Conservation (phyloP, 2,113 vertebrate species). For the Gambusia holbrooki region DNA sequence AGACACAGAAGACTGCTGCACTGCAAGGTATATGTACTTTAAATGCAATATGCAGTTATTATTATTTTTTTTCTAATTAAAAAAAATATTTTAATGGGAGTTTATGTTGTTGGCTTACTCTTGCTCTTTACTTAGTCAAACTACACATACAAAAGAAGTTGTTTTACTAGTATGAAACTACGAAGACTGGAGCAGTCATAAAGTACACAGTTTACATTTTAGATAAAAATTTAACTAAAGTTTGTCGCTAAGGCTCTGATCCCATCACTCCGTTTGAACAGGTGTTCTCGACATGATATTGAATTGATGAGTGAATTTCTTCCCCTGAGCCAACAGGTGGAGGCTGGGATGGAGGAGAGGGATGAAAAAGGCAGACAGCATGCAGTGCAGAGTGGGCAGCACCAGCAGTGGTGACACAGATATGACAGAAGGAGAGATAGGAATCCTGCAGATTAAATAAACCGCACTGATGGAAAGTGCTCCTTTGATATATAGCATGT, state of each 20-base stretch:
- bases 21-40: conserved; percentile 25
- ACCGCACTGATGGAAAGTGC: not conserved
- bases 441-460: not conserved
- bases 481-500: not conserved
- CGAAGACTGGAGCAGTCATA: not conserved
- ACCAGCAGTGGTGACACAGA: not conserved
- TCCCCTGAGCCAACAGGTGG: not conserved
- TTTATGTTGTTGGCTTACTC: not conserved
- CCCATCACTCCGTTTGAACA: not conserved
- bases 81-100: not conserved
- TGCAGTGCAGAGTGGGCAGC: not conserved
- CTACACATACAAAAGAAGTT: not conserved
- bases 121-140: too few relatives aligned
- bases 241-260: not conserved
- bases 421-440: not conserved
- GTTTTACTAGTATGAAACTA: not conserved
- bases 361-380: not conserved
- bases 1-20: conserved; percentile 47
- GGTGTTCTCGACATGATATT: not conserved
- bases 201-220: not conserved
- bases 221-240: not conserved
- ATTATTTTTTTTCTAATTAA: not conserved
- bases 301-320: not conserved
- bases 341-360: not conserved
- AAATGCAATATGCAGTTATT: not conserved